Conservation (phyloP, 2,797 vertebrate species). For the Urocyon cinereoargenteus region DNA sequence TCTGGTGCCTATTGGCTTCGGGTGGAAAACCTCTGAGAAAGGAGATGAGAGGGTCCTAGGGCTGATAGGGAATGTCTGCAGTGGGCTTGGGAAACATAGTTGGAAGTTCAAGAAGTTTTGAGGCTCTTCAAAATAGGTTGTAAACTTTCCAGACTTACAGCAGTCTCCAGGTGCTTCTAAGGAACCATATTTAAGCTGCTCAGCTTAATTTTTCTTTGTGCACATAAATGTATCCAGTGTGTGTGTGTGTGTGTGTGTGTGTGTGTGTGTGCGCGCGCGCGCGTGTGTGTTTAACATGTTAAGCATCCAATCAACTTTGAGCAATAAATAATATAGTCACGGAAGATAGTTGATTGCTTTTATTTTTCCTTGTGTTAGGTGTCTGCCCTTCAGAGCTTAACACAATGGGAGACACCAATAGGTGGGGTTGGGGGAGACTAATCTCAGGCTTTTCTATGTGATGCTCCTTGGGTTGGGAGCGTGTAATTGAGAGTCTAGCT, state of each 20-base stretch:
- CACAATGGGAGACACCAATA: neutral
- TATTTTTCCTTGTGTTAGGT: neutral
- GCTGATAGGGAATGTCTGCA: neutral
- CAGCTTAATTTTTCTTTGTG: constrained; percentile 1
- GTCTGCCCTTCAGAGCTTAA: neutral
- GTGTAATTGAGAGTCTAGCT: neutral
- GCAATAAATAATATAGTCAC: neutral
- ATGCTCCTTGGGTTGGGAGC: neutral
- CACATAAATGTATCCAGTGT: neutral
- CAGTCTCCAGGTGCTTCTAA: neutral
- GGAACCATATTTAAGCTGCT: neutral
- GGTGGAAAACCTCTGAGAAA: neutral
- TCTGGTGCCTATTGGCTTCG: neutral
- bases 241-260: neutral
- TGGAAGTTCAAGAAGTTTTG: constrained; percentile 2
- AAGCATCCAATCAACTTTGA: neutral
- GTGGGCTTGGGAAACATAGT: neutral
- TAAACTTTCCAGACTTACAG: neutral
- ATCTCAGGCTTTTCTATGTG: neutral
- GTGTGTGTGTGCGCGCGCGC: neutral
- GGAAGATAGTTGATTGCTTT: constrained; percentile 1
- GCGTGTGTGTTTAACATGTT: neutral
- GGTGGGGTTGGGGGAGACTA: neutral
- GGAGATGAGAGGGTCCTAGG: neutral
- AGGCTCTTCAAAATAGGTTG: neutral